Conservation (phyloP, 2,113 vertebrate genomes). For the Tetrao urogallus region DNA sequence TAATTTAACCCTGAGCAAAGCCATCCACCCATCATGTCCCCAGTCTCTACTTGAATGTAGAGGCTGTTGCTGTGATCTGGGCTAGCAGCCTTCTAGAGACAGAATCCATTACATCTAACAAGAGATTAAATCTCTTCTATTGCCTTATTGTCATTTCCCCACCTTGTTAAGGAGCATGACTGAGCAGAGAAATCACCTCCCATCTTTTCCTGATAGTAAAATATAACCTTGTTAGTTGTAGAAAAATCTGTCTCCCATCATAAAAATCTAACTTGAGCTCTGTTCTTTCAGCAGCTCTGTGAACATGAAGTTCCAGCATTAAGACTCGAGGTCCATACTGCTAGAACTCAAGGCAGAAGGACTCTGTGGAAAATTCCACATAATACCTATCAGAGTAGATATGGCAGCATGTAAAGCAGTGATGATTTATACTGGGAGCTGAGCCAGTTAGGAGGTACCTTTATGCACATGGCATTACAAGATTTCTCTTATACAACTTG, state of each 20-base stretch:
- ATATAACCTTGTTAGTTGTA: not conserved
- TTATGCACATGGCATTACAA: not conserved
- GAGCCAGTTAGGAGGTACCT: constrained; percentile 39
- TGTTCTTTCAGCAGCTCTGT: not conserved
- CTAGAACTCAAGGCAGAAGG: constrained; percentile 4
- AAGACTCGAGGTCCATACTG: constrained; percentile 44
- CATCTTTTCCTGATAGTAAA: not conserved
- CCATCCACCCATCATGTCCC: not conserved
- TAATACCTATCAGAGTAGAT: constrained; percentile 17
- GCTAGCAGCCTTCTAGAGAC: not conserved
- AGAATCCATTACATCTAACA: not conserved
- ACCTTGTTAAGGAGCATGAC: not conserved
- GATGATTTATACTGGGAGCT: constrained; percentile 46
- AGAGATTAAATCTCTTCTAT: not conserved
- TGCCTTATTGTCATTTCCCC: not conserved
- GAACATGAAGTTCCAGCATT: constrained; percentile 16
- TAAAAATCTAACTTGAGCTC: not conserved
- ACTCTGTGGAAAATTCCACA: constrained; percentile 56
- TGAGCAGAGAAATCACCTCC: not conserved
- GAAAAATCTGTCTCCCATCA: not conserved
- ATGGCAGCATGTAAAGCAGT: not conserved
- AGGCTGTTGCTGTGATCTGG: not conserved
- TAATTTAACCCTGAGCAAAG: not conserved
- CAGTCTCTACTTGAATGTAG: not conserved
- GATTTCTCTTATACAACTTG: not conserved